Evolutionary conservation across 2,113 vertebrate genomes (phyloP).

Genomic region (Mionectes macconnelli): DNA sequence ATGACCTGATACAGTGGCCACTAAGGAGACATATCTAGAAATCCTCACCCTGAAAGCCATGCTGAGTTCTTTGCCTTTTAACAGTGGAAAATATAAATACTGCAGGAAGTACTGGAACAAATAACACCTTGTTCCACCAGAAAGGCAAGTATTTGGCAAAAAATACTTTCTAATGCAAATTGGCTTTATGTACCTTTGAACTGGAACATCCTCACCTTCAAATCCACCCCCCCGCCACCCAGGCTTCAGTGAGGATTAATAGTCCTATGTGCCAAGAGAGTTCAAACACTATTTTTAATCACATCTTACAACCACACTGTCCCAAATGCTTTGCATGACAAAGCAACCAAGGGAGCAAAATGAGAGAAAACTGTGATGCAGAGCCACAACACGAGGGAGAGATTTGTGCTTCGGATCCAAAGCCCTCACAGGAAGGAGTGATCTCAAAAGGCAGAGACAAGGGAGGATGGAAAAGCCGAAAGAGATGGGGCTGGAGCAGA

Average conservation of each 20-base stretch:
- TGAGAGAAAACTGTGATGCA: background rate
- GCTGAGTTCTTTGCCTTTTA: background rate
- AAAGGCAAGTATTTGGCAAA: background rate
- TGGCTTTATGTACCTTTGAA: background rate
- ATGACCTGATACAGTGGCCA: background rate
- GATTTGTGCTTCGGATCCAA: background rate
- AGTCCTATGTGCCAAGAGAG: background rate
- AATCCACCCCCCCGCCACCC: background rate
- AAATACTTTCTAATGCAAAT: background rate
- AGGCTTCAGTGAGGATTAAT: background rate
- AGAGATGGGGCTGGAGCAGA: background rate
- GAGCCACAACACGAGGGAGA: background rate
- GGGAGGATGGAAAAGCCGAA: background rate
- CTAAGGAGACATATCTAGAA: background rate
- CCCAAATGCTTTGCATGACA: conserved; percentile 14
- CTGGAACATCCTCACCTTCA: background rate
- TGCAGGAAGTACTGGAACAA: background rate
- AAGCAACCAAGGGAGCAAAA: background rate
- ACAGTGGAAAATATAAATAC: background rate
- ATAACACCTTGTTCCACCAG: background rate
- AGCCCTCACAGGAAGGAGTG: background rate
- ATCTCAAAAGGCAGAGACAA: background rate
- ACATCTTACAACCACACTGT: conserved; percentile 5
- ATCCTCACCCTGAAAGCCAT: background rate
- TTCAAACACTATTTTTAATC: conserved; percentile 15